phyloP scores from a whole-genome alignment of 2,888 invertebrate species.

The Diadegma fenestrale region DNA sequence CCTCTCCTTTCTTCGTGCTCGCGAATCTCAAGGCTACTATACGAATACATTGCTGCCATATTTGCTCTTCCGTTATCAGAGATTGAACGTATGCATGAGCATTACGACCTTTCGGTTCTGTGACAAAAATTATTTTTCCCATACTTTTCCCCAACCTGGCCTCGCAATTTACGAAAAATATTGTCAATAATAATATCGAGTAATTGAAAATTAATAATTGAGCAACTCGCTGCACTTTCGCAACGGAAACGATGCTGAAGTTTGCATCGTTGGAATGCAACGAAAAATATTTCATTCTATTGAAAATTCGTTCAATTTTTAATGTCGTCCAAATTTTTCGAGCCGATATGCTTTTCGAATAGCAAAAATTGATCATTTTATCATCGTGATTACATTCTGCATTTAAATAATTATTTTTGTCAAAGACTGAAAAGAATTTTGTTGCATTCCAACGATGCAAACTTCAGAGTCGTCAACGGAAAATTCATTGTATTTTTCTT shows the following conservation, averaged over 20 bases:
- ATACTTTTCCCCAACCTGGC: background rate
- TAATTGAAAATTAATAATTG: background rate
- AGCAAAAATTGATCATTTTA: too few species aligned
- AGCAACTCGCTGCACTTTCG: background rate
- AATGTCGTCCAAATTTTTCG: too few species aligned
- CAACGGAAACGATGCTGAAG: too few species aligned
- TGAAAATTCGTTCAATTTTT: too few species aligned
- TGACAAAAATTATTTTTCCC: background rate
- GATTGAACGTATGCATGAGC: background rate
- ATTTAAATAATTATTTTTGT: too few species aligned
- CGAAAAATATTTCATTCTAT: too few species aligned
- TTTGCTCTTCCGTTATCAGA: slow-evolving; percentile 27
- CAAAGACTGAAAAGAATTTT: too few species aligned
- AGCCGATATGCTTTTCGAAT: too few species aligned
- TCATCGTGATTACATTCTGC: too few species aligned
- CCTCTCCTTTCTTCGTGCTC: slow-evolving; percentile 9
- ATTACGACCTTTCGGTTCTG: background rate
- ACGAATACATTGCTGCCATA: slow-evolving; percentile 28
- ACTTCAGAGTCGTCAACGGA: too few species aligned
- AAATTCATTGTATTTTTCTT: background rate
- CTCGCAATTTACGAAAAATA: background rate
- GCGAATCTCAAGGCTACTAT: slow-evolving; percentile 67
- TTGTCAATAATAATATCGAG: background rate
- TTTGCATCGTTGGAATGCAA: too few species aligned
- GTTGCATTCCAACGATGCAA: too few species aligned